phyloP scores from a whole-genome alignment of 2,113 vertebrate genomes.

The Globicephala melas region DNA sequence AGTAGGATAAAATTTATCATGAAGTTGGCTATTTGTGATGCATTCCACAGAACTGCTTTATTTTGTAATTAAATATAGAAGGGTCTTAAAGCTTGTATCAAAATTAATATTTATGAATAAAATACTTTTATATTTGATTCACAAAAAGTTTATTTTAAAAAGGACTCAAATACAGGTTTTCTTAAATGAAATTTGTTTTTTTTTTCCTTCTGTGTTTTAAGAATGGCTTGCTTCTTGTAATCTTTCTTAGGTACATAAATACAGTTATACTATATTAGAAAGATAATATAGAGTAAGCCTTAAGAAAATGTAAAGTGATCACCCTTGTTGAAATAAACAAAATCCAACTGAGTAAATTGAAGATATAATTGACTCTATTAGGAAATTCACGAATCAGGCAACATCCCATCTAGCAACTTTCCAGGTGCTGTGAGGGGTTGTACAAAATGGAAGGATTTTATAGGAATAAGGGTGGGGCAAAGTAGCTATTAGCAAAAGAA shows the following conservation, averaged over 20 bases:
- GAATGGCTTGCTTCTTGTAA: not conserved
- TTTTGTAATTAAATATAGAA: not conserved
- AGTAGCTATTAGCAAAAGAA: not conserved
- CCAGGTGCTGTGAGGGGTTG: not conserved
- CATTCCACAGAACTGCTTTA: constrained; percentile 1
- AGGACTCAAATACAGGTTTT: not conserved
- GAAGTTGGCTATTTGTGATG: constrained; percentile 5
- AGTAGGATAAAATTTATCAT: not conserved
- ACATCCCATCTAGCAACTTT: not conserved
- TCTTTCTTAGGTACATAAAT: not conserved
- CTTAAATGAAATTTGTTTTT: constrained; percentile 10
- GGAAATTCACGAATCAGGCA: not conserved
- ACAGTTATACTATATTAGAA: not conserved
- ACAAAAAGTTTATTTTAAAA: constrained; percentile 15
- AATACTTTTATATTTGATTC: constrained; percentile 16
- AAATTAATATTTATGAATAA: constrained; percentile 27
- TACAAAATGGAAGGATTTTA: not conserved
- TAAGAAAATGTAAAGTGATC: not conserved
- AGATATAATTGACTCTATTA: not conserved
- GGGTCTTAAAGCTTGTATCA: not conserved
- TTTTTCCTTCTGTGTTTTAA: not conserved
- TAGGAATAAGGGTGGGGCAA: not conserved
- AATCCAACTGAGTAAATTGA: too few relatives aligned
- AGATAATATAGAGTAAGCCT: not conserved
- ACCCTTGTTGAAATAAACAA: not conserved